Evolutionary conservation across 2,797 vertebrate genomes (phyloP), one percentile per base, ranked within the genome.

Genomic region (Spheniscus humboldti): DNA sequence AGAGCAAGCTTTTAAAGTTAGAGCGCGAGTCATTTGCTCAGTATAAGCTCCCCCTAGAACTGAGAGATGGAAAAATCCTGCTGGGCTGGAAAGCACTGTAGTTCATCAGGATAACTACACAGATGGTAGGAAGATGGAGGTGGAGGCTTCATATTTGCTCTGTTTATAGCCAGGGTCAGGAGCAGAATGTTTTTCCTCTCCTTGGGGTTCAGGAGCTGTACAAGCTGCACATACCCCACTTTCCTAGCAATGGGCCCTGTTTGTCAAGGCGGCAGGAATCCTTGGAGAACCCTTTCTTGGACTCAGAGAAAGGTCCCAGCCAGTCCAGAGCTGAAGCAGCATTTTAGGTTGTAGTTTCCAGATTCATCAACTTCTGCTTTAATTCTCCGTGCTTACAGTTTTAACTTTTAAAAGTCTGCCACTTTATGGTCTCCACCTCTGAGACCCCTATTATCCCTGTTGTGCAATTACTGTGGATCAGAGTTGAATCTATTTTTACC

Each of bases 401-500:
- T 76, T 92, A 71, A 76, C 69, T 96, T 97, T 76, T 81, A 91
- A 91, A 97, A 90, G 87, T 93, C 59, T 69, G 63, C 73, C 55
- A 5, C 89, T 95, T 94, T 73, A 88, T 8, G 17, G 67, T 97
- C 91, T 91, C 95, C 94, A 92, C 94, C 91, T 94, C 94, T 71
- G 87, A 90, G 94, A 88, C 94, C 87, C 71, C n/a, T 64, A 2
- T 86, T 79, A 96, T 97, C 95, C 92, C 92, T 76, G 59, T 92
- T 97, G 95, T 96, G 94, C 96, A 97, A 95, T 97, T 97, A 96
- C 82, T 84, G 82, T 43, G 60, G 87, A 96, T 96, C 95, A 90
- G 91, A 96, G 94, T 97, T 96, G 87, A 94, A 94, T 94, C 95
- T 97, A 94, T 97, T 97, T 97, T 97, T 95, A 92, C 85, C 71